phyloP scores from a whole-genome alignment of 2,113 vertebrate species.

The Pollimyrus isidori region DNA sequence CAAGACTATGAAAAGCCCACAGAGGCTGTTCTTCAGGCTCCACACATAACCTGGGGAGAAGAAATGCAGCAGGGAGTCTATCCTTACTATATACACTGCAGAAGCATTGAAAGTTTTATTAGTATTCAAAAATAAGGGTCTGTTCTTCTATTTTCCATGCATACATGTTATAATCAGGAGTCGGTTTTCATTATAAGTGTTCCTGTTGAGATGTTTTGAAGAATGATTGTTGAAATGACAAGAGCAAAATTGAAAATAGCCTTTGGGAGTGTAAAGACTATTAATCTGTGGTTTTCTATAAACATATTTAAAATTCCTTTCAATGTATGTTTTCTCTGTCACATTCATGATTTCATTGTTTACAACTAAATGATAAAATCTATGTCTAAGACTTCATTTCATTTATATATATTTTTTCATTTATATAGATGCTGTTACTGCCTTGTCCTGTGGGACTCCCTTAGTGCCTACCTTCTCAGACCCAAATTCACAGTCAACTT shows the following conservation, averaged over 20 bases:
- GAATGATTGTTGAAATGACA: background rate
- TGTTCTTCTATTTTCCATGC: background rate
- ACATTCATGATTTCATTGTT: background rate
- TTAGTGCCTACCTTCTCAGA: background rate
- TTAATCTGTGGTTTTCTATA: conserved; percentile 3
- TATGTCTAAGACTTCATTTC: background rate
- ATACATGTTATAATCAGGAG: background rate
- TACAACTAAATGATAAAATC: background rate
- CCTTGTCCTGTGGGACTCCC: background rate
- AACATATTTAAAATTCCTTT: background rate
- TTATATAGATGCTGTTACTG: background rate
- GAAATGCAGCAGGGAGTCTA: background rate
- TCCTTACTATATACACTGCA: background rate
- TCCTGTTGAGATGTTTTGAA: background rate
- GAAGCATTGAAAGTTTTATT: background rate
- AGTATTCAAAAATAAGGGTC: background rate
- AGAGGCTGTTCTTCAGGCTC: background rate
- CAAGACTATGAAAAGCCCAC: background rate
- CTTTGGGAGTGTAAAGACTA: background rate
- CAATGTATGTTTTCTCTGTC: background rate
- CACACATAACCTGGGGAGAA: background rate
- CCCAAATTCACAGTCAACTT: background rate
- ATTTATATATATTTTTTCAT: background rate
- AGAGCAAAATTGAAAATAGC: conserved; percentile 1
- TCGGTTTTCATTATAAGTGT: background rate